Evolutionary conservation across 2,113 vertebrate genomes (phyloP).

Genomic region (Siniperca chuatsi): DNA sequence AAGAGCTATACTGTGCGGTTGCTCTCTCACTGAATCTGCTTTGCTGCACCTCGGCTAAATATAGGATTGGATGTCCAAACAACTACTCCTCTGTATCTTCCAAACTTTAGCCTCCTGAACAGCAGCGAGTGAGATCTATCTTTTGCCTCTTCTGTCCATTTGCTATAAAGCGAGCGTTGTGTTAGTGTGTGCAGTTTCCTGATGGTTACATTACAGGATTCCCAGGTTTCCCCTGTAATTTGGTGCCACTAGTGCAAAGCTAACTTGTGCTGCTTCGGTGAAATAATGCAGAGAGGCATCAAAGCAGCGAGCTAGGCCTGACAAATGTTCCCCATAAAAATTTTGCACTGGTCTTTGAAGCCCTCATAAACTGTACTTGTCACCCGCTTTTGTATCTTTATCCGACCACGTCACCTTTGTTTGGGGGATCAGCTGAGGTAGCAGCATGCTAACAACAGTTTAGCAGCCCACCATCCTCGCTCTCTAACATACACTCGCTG

Average conservation of each 20-base stretch:
- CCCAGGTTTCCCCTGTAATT: not conserved
- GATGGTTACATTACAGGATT: not conserved
- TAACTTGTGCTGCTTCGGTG: not conserved
- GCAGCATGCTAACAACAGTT: conserved; percentile 21
- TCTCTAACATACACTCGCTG: conserved; percentile 31
- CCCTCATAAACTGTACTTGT: not conserved
- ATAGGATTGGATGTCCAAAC: conserved; percentile 21
- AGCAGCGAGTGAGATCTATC: not conserved
- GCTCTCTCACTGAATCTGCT: not conserved
- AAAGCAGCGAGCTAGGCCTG: not conserved
- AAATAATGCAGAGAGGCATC: not conserved
- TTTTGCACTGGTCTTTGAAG: conserved; percentile 1
- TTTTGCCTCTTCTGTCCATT: not conserved
- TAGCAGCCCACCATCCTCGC: conserved; percentile 18
- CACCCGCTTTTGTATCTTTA: not conserved
- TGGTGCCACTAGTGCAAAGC: not conserved
- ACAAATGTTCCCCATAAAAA: not conserved
- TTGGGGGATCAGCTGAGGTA: not conserved
- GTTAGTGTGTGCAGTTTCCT: not conserved
- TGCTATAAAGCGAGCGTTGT: not conserved
- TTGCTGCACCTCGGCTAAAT: conserved; percentile 20
- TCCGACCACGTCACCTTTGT: conserved; percentile 7
- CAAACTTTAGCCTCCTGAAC: conserved; percentile 11
- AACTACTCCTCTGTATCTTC: conserved; percentile 7
- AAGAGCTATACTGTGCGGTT: not conserved